phyloP scores from a whole-genome alignment of 1,140 invertebrate genomes.

The Lordiphosa stackelbergi region DNA sequence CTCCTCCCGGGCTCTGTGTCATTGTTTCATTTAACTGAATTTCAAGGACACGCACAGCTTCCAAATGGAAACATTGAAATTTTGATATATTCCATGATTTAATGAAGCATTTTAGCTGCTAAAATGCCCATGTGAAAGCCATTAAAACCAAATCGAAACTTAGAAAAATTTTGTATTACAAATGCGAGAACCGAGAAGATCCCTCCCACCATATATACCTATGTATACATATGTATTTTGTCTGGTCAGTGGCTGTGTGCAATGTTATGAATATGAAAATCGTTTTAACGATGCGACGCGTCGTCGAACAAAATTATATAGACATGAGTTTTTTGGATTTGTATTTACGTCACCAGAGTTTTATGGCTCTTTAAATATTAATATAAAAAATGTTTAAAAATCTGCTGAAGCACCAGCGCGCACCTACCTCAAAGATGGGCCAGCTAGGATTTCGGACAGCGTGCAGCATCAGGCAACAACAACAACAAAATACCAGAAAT shows the following conservation, averaged over 20 bases:
- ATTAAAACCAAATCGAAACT: constrained; percentile 41
- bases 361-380: constrained; percentile 68
- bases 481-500: constrained; percentile 17
- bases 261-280: constrained; percentile 67
- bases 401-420: background rate
- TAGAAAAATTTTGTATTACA: constrained; percentile 25
- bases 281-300: constrained; percentile 58
- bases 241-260: constrained; percentile 25
- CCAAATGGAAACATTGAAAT: too few species aligned
- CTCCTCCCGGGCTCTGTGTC: too few species aligned
- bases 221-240: constrained; percentile 15
- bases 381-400: constrained; percentile 21
- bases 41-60: too few species aligned
- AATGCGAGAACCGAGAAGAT: constrained; percentile 5
- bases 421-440: constrained; percentile 35
- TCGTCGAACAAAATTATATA: constrained; percentile 24
- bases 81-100: background rate
- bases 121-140: constrained; percentile 52
- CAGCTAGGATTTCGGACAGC: constrained; percentile 2
- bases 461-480: constrained; percentile 13
- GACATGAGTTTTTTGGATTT: constrained; percentile 16
- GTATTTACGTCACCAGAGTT: constrained; percentile 68
- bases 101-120: constrained; percentile 1
- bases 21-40: too few species aligned
- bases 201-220: constrained; percentile 6